These are phyloP conservation scores for Amblyjoppa proteus DNA, from an alignment of 2,888 invertebrate species.

Conservation along the genomic window DNA sequence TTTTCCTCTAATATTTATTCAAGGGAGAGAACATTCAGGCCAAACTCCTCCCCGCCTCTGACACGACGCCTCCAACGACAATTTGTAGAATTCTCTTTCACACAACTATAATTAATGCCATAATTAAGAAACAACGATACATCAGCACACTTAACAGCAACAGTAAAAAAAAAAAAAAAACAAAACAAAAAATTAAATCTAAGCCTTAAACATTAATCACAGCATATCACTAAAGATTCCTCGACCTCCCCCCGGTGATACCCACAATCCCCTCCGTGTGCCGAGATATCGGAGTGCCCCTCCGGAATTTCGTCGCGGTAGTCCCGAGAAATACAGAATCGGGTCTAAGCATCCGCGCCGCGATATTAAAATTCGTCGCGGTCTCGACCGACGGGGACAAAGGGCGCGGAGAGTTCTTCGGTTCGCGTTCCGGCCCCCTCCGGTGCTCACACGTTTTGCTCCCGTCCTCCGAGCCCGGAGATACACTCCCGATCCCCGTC, in stretches of 20 bases:
- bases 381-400: background rate
- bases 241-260: background rate
- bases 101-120: slow-evolving; percentile 66
- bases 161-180: slow-evolving; percentile 16
- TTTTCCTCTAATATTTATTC: slow-evolving; percentile 49
- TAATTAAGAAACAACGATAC: slow-evolving; percentile 39
- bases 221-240: slow-evolving; percentile 13
- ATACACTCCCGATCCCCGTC: background rate
- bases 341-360: background rate
- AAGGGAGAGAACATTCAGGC: slow-evolving; percentile 77
- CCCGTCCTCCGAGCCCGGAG: background rate
- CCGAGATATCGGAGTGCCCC: background rate
- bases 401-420: background rate
- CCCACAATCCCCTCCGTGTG: background rate
- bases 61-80: slow-evolving; percentile 76
- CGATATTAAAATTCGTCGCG: slow-evolving; percentile 17
- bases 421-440: slow-evolving; percentile 13
- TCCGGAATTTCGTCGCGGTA: background rate
- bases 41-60: slow-evolving; percentile 80
- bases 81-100: slow-evolving; percentile 77
- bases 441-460: slow-evolving; percentile 11
- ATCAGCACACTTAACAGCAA: slow-evolving; percentile 24
- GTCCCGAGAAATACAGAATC: background rate
- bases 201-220: background rate
- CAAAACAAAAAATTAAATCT: slow-evolving; percentile 14